phyloP scores from a whole-genome alignment of 2,113 vertebrate genomes.

The Phaethornis superciliosus region DNA sequence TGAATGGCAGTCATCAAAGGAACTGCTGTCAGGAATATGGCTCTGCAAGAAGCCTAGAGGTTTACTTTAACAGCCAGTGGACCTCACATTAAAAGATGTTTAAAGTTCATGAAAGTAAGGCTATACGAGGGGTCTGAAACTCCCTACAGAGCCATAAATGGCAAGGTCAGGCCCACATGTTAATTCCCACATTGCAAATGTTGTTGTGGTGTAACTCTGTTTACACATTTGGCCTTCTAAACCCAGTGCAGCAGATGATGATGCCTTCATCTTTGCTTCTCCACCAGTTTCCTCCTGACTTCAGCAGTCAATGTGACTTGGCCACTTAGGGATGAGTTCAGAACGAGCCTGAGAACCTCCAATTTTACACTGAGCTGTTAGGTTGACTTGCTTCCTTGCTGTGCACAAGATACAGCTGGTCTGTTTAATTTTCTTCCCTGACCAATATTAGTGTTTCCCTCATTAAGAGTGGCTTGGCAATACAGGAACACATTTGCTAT shows the following conservation, averaged over 20 bases:
- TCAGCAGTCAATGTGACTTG: not conserved
- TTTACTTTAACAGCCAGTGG: not conserved
- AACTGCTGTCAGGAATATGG: not conserved
- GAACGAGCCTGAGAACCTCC: not conserved
- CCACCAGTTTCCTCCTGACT: not conserved
- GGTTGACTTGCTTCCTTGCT: not conserved
- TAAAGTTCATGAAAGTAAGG: not conserved
- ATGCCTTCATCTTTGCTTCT: not conserved
- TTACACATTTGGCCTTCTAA: not conserved
- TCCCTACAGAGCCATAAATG: not conserved
- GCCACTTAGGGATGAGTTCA: not conserved
- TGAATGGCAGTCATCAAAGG: not conserved
- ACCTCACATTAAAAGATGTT: not conserved
- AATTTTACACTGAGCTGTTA: not conserved
- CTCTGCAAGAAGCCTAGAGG: not conserved
- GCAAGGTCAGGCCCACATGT: not conserved
- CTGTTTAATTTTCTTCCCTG: not conserved
- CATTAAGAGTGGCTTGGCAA: not conserved
- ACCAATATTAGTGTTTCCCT: not conserved
- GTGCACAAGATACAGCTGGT: not conserved
- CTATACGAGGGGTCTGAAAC: not conserved
- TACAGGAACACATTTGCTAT: not conserved
- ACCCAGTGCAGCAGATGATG: rapidly evolving
- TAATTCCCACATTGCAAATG: not conserved
- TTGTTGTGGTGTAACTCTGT: not conserved